Base-by-base conservation (phyloP, 2,888 invertebrate species). In the Agriopis leucophaearia region DNA sequence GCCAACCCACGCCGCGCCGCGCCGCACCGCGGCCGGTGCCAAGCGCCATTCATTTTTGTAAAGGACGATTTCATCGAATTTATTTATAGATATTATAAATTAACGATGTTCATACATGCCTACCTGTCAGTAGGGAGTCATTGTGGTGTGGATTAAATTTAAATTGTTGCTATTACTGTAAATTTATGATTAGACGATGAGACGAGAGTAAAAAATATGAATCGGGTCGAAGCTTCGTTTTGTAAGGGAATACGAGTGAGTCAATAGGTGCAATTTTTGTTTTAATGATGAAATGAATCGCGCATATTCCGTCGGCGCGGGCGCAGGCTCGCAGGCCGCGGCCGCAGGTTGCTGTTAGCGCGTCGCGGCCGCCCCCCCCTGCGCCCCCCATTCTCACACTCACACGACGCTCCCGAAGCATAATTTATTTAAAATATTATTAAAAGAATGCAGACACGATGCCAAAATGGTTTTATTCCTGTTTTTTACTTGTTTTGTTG, bases 401-500 rank as follows among this genome's bases (percentile, higher is more conserved):
- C 51, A 4, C 65, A 69, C 78, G 81, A 84, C n/a, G 82, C 79
- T 86, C 89, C 85, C 88, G 83, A 86, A 8, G 81, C 82, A 82
- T 87, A 83, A 87, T 90, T 87, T 90, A 91, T 90, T 89, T 3
- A 83, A 87, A 84, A 86, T 87, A 89, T 86, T 88, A 88, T 89
- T 86, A 86, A 90, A 89, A 87, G 81, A 83, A 88, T 85, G 90
- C 91, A 91, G 90, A 92, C 91, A 89, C 92, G 92, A 92, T 92
- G 93, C 93, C 93, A 93, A 93, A 93, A 92, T 92, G 92, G 92
- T 93, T 92, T 90, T 89, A 92, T 92, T 91, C 92, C 92, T 91
- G 91, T 92, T 92, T 92, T 89, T 92, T 90, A 88, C 89, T 92
- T 91, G 90, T 92, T 93, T 91, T 92, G 90, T 93, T 92, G 88